These are phyloP conservation scores for Donacobius atricapilla DNA, from an alignment of 2,113 vertebrate genomes.

Conservation along the genomic window DNA sequence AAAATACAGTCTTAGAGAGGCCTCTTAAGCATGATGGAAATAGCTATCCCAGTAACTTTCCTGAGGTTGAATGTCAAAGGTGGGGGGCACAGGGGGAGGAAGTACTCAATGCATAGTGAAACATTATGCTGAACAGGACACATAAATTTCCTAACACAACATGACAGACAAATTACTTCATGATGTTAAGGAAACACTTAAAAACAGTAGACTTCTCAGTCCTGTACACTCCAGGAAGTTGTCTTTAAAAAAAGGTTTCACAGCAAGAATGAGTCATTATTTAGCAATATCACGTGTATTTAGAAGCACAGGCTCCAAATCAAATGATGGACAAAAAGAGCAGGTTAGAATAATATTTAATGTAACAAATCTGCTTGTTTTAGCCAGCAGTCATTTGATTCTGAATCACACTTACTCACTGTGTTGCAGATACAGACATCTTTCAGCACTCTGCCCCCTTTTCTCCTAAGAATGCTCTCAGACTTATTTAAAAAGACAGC, in stretches of 20 bases:
- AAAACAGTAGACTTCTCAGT: not conserved
- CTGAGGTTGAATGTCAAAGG: not conserved
- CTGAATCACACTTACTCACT: not conserved
- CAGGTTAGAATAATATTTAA: not conserved
- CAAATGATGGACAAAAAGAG: not conserved
- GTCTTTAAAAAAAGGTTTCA: not conserved
- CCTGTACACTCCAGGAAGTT: not conserved
- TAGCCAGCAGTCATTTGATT: not conserved
- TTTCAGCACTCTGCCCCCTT: not conserved
- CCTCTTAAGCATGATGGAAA: not conserved
- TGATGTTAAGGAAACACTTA: conserved; percentile 9
- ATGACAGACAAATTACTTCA: not conserved
- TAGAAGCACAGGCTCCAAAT: not conserved
- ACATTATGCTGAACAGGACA: not conserved
- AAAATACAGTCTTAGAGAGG: not conserved
- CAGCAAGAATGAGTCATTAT: conserved; percentile 16
- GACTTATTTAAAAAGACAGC: not conserved
- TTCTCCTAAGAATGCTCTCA: not conserved
- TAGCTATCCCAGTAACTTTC: not conserved
- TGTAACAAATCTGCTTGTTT: not conserved
- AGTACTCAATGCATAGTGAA: not conserved
- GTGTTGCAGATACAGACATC: not conserved
- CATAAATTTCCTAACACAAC: not conserved
- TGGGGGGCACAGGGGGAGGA: too few relatives aligned
- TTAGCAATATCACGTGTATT: not conserved